A percentile compares a stretch with the other conserved stretches of the same genome.
Conservation (phyloP, 2,888 invertebrate genomes). For the Phymatocera aterrima region DNA sequence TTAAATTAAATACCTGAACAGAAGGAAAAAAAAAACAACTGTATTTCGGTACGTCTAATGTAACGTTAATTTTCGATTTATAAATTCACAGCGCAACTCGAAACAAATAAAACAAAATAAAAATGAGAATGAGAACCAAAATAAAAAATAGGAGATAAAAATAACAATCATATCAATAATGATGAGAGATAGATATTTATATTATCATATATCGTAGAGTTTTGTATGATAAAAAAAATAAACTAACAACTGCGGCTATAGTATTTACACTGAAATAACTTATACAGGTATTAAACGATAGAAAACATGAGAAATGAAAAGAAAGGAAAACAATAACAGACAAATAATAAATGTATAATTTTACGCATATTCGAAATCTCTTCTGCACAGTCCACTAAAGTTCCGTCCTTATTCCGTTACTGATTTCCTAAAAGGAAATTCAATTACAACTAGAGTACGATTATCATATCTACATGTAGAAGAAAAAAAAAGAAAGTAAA, state of each 20-base stretch:
- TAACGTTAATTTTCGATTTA: slow-evolving; percentile 7
- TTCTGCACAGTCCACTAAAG: slow-evolving; percentile 32
- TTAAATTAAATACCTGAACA: not conserved
- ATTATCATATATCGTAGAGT: not conserved
- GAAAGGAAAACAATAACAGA: not conserved
- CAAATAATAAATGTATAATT: slow-evolving; percentile 2
- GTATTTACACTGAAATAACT: slow-evolving; percentile 35
- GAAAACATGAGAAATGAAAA: not conserved
- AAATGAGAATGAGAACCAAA: not conserved
- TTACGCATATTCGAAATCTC: slow-evolving; percentile 17
- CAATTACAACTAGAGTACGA: slow-evolving; percentile 30
- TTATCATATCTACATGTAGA: not conserved
- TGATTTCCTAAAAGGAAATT: not conserved
- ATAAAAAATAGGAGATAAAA: not conserved
- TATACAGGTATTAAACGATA: slow-evolving; percentile 18
- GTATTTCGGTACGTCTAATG: slow-evolving; percentile 12
- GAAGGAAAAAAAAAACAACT: not conserved
- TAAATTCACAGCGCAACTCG: slow-evolving; percentile 19
- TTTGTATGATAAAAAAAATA: slow-evolving; percentile 11
- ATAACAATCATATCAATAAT: not conserved
- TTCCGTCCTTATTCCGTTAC: slow-evolving; percentile 43
- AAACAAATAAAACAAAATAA: not conserved
- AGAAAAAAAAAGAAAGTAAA: not conserved
- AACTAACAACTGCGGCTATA: slow-evolving; percentile 22
- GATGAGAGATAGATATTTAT: not conserved